Conservation (phyloP, 1,140 invertebrate species). For the Macrotrachela quadricornifera region DNA sequence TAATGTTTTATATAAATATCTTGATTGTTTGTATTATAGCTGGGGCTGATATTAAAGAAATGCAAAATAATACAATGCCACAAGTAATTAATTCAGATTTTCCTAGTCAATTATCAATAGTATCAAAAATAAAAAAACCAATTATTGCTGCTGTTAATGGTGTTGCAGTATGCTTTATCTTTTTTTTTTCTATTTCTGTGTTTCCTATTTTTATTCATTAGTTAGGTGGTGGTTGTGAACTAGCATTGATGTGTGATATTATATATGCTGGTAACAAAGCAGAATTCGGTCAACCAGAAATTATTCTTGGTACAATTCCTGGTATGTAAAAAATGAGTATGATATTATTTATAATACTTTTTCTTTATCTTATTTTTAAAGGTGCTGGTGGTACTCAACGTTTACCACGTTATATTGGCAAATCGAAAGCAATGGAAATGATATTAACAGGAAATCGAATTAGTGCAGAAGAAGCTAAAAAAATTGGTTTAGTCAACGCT, state of each 20-base stretch:
- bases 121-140: conserved; percentile 58
- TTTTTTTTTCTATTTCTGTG: not conserved
- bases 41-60: conserved; percentile 94
- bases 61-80: conserved; percentile 56
- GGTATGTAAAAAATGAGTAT: conserved; percentile 16
- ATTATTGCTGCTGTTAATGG: conserved; percentile 97
- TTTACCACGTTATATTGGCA: conserved; percentile 62
- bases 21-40: conserved; percentile 15
- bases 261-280: conserved; percentile 95
- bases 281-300: conserved; percentile 92
- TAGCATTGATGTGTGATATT: conserved; percentile 98
- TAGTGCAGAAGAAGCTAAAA: conserved; percentile 67
- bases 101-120: conserved; percentile 51
- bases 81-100: conserved; percentile 48
- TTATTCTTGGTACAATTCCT: conserved; percentile 82
- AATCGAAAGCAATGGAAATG: conserved; percentile 96
- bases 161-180: conserved; percentile 53
- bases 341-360: too few relatives aligned
- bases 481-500: conserved; percentile 67
- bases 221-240: conserved; percentile 84
- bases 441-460: conserved; percentile 75
- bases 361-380: conserved; percentile 9
- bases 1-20: too few relatives aligned
- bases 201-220: too few relatives aligned
- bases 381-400: conserved; percentile 92